Base-by-base conservation (phyloP, 1,140 invertebrate genomes). In the Pseudomyrmex concolor region DNA sequence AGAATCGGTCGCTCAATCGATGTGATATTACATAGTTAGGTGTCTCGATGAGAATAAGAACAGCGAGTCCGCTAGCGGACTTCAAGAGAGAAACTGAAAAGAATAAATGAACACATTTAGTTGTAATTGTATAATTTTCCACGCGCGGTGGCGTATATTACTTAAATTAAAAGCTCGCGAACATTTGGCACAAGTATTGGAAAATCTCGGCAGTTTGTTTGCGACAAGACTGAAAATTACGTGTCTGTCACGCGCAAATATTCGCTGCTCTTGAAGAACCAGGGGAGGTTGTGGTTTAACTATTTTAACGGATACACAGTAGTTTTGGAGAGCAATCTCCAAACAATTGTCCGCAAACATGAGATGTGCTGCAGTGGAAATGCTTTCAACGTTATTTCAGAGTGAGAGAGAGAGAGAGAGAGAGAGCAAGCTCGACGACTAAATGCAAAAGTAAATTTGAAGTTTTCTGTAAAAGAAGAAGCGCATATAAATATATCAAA, bases 321-420 rank as follows among this genome's bases (percentile, higher is more conserved):
- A 59, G 43, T 59, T 78, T 63, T 70, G 15, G 19, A 70, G 17
- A 68, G 54, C n/a, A 70, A 80, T 50, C 54, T 70, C 54, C 76
- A 50, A 80, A 80, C 76, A 80, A 80, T 80, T 59, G 51, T 17
- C 55, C 76, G 43, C 54, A 50, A 70, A 17, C 43, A 51, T 55
- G 57, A 60, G 34, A 66, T n/a, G 2, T 63, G 8, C 54, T 70
- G 63, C 64, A 59, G 7, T 5, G 76, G 76, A 80, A 80, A 57
- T 48, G 43, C 7, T 59, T 22, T 17, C 54, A 5, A n/a, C 34
- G 48, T 70, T 59, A 34, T 60, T 50, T 19, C 54, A 2, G 50
- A 51, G 13, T 13, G 2, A 12, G 9, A 19, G 12, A 4, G 51
- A 70, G 63, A n/a, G 51, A 48, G 19, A 12, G 50, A 51, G 9